phyloP scores from a whole-genome alignment of 2,113 vertebrate genomes.

The Oryzias woworae region DNA sequence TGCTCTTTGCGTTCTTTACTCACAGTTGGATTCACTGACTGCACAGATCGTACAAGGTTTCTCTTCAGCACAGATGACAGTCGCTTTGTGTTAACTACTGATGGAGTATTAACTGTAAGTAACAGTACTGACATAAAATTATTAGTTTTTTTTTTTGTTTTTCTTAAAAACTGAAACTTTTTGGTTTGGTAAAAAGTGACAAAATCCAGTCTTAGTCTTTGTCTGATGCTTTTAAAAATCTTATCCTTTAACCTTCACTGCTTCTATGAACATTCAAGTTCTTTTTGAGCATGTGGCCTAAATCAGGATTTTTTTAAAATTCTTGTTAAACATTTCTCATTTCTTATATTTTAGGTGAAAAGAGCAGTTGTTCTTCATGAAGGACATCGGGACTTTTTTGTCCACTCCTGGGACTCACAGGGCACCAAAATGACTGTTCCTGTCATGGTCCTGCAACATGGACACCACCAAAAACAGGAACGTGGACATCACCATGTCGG shows the following conservation, averaged over 20 bases:
- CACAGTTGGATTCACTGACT: conserved; percentile 32
- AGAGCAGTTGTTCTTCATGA: conserved; percentile 48
- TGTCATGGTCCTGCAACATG: conserved; percentile 20
- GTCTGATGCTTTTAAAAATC: no score
- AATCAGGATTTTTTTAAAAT: no score
- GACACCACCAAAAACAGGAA: background rate
- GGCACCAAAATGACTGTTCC: conserved; percentile 39
- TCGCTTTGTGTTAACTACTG: no score
- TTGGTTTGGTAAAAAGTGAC: no score
- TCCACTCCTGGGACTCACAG: conserved; percentile 55
- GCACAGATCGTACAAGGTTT: conserved; percentile 25
- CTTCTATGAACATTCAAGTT: no score
- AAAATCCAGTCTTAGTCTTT: no score
- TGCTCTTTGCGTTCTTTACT: background rate
- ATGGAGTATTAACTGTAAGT: no score
- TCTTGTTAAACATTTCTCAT: background rate
- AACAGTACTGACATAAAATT: background rate
- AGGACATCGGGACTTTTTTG: conserved; percentile 44
- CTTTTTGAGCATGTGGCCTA: no score
- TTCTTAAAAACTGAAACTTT: no score
- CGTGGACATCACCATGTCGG: background rate
- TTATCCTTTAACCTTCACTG: no score
- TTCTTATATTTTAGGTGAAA: conserved; percentile 43
- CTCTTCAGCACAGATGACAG: conserved; percentile 17
- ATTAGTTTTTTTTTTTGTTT: no score